Base-by-base conservation (phyloP, 2,888 invertebrate species). In the Drosophila formosana region DNA sequence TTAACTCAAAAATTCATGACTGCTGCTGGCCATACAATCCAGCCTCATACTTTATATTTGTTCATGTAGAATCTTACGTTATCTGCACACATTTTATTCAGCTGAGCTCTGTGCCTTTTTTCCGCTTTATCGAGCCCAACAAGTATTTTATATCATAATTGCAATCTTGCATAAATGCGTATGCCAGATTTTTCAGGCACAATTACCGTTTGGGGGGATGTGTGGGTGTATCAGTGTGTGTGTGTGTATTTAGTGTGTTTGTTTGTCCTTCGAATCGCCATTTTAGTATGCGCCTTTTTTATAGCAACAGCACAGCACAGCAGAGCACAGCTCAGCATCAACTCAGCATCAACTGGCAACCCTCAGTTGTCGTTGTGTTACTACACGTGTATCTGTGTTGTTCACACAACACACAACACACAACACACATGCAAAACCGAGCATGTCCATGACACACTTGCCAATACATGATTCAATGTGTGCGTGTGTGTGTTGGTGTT, bases 381-480 rank as follows among this genome's bases (percentile, higher is more conserved):
- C 52, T 78, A 84, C 83, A 89, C 78, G 81, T 88, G 83, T 88
- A 80, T 56, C 66, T 83, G 51, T 80, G 80, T 65, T 75, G 77
- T 75, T 58, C 52, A 67, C 70, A 70, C 74, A 49, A 70, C 74
- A 47, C 37, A 51, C 26, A 18, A 18, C 18, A 18, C 18, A 18
- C 18, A 18, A 64, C 45, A 73, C 28, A 39, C 49, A 66, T 60
- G 61, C 41, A 75, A 75, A 75, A 49, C 66, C 66, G 64, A 66
- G 80, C 66, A 78, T 88, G 85, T 85, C 85, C 85, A 82, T 86
- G 85, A 86, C 85, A 86, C 75, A 86, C 80, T 88, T 86, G 78
- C 71, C 56, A 62, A 65, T 18, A 64, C 57, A 55, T 39, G 52
- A 28, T 37, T 32, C 32, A 6, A 6, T 9, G 8, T 62, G 45